Conservation (phyloP, 2,888 invertebrate genomes). For the Tipula vernalis region DNA sequence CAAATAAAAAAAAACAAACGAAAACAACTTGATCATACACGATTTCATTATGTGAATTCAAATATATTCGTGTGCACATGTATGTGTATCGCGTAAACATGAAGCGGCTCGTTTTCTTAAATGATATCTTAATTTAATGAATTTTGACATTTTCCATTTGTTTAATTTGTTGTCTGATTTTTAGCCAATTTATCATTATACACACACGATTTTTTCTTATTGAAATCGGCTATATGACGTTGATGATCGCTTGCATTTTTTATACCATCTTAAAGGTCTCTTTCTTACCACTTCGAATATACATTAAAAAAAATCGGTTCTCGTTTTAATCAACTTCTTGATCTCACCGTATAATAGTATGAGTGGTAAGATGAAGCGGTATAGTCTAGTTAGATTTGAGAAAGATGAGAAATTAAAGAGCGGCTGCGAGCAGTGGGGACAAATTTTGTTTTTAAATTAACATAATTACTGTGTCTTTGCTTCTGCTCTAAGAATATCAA, state of each 20-base stretch:
- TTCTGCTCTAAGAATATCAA: not conserved
- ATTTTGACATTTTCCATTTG: not conserved
- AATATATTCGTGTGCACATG: not conserved
- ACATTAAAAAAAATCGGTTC: not conserved
- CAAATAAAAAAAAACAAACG: not conserved
- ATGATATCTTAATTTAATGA: not conserved
- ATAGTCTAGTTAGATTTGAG: not conserved
- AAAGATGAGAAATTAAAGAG: not conserved
- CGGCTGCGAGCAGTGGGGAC: not conserved
- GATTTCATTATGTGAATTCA: not conserved
- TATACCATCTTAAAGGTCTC: not conserved
- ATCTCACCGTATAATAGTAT: not conserved
- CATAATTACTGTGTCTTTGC: not conserved
- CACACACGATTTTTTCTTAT: not conserved
- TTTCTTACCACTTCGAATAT: not conserved
- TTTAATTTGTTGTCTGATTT: not conserved
- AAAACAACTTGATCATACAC: not conserved
- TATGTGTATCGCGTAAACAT: not conserved
- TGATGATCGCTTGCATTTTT: not conserved
- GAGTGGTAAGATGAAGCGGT: not conserved
- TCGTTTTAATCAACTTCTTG: not conserved
- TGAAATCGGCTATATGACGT: not conserved
- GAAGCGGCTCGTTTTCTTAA: not conserved
- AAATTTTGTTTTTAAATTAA: not conserved
- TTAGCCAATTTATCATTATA: not conserved